Base-by-base conservation (phyloP, 2,888 invertebrate species). In the Leptopilina drosophilae region DNA sequence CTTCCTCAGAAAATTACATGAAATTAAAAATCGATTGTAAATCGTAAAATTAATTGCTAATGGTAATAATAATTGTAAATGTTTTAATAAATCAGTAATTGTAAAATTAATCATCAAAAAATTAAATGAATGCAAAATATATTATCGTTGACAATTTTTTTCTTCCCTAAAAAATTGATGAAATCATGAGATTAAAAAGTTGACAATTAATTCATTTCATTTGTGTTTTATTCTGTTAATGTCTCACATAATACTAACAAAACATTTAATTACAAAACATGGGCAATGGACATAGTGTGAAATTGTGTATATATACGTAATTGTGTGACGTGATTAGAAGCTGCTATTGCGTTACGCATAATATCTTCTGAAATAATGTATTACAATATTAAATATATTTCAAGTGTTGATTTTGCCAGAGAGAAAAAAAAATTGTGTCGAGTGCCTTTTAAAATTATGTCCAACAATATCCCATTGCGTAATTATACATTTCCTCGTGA, bases 231-330 rank as follows among this genome's bases (percentile, higher is more conserved):
- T 89, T 89, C 85, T 87, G 88, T 89, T 88, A 88, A 87, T 88
- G 87, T 88, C 85, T 89, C 87, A 86, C 88, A 87, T 90, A 89
- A 89, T 90, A 88, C 90, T 89, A 90, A 90, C 88, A 87, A 90
- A 90, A 90, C 88, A 88, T 90, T 87, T 88, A 89, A 89, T 90
- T 90, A 89, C 87, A 89, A 89, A 90, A 89, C 87, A 87, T 88
- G 89, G 85, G 86, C 86, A 85, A 84, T 84, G 83, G 82, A 85
- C 82, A 83, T 81, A 82, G 33, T 81, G 80, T 73, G 78, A 77
- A 8, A 42, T 81, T 49, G 82, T 81, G 78, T 79, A 76, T 82
- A 76, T 82, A 80, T 81, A 66, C 78, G 77, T 84, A 53, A 65
- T 49, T 78, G 78, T 87, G 82, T 85, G 77, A 82, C 82, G 87